Evolutionary conservation across 2,797 vertebrate species (phyloP).

Genomic region (Cottoperca gobio): DNA sequence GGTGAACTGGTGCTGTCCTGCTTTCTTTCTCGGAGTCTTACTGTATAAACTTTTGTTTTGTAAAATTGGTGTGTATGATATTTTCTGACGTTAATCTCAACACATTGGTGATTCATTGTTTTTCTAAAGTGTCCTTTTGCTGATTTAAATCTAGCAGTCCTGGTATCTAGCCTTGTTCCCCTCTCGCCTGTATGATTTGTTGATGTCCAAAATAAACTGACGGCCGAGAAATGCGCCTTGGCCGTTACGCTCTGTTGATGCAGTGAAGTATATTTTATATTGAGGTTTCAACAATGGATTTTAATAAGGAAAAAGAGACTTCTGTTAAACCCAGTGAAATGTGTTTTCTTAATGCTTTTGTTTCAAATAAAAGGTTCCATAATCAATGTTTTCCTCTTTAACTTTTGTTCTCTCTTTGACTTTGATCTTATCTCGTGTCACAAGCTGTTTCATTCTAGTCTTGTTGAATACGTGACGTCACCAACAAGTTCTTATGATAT

Average conservation of each 20-base stretch:
- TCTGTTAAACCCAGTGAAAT: slow-evolving; percentile 54
- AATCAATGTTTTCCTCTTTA: neutral
- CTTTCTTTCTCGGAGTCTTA: slow-evolving; percentile 51
- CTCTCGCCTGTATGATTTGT: slow-evolving; percentile 10
- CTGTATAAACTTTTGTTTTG: slow-evolving; percentile 34
- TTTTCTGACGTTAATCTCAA: slow-evolving; percentile 12
- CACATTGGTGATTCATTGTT: slow-evolving; percentile 36
- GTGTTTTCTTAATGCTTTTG: slow-evolving; percentile 44
- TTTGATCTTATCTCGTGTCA: no score
- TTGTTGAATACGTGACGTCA: no score
- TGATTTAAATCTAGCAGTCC: neutral
- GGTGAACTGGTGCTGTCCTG: slow-evolving; percentile 52
- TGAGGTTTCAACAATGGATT: slow-evolving; percentile 64
- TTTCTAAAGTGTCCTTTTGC: neutral
- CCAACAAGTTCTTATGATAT: no score
- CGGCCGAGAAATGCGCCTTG: neutral
- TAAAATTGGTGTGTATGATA: slow-evolving; percentile 7
- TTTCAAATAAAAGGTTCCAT: slow-evolving; percentile 74
- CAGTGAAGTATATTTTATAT: slow-evolving; percentile 70
- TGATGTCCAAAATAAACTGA: slow-evolving; percentile 18
- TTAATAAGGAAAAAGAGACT: slow-evolving; percentile 68
- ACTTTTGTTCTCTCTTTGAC: neutral
- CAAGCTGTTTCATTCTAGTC: no score
- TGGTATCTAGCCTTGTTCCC: neutral
- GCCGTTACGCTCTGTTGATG: slow-evolving; percentile 52